Conservation (phyloP, 2,888 invertebrate genomes). For the Sipunculus nudus region DNA sequence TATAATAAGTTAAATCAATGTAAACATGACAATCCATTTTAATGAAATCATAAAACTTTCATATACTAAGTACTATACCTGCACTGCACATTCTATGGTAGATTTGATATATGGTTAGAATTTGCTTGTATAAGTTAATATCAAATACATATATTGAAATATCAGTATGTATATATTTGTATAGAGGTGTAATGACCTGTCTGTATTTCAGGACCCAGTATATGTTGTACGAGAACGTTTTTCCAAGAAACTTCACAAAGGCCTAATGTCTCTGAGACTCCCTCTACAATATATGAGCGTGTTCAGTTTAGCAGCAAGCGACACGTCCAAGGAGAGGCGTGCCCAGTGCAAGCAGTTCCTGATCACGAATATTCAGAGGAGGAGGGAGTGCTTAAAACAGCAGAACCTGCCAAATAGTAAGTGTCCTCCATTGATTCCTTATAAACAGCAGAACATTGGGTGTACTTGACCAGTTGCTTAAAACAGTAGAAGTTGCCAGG, state of each 20-base stretch:
- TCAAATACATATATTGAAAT: too few relatives aligned
- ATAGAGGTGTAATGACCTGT: too few relatives aligned
- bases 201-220: constrained; percentile 65
- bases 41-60: too few relatives aligned
- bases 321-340: constrained; percentile 82
- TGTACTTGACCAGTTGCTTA: constrained; percentile 1
- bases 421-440: too few relatives aligned
- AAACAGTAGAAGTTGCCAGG: too few relatives aligned
- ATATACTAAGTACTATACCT: too few relatives aligned
- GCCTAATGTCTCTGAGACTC: constrained; percentile 73
- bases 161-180: too few relatives aligned
- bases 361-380: constrained; percentile 84
- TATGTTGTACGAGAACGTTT: constrained; percentile 83
- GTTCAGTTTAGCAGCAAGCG: constrained; percentile 89
- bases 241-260: constrained; percentile 91
- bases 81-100: too few relatives aligned
- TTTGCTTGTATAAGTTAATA: too few relatives aligned
- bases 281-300: constrained; percentile 97
- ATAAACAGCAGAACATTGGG: constrained; percentile 8
- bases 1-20: too few relatives aligned
- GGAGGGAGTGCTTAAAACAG: constrained; percentile 88
- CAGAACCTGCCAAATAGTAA: constrained; percentile 64
- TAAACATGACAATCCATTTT: too few relatives aligned
- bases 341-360: constrained; percentile 76
- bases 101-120: too few relatives aligned